These are phyloP conservation scores for Pyrocoelia pectoralis DNA, from an alignment of 2,888 invertebrate genomes.

Conservation along the genomic window DNA sequence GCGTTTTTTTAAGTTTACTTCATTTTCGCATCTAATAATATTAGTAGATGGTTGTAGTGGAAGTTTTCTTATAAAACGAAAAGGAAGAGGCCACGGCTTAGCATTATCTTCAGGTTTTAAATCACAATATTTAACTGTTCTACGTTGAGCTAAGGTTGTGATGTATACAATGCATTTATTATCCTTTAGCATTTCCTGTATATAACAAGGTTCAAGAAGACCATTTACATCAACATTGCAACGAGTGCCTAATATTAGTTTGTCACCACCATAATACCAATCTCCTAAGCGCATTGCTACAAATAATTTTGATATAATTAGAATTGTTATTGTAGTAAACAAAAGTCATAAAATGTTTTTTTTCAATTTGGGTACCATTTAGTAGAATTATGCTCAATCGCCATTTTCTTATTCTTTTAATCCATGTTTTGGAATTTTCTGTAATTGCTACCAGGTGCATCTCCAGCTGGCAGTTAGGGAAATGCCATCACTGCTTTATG, in stretches of 20 bases:
- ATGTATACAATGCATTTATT: slow-evolving; percentile 81
- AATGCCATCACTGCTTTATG: too few species aligned
- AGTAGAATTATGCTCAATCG: too few species aligned
- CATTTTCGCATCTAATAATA: slow-evolving; percentile 43
- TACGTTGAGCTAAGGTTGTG: slow-evolving; percentile 81
- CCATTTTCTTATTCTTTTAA: too few species aligned
- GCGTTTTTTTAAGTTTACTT: slow-evolving; percentile 44
- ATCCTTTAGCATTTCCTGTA: slow-evolving; percentile 74
- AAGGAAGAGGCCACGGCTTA: slow-evolving; percentile 74
- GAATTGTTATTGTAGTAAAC: background rate
- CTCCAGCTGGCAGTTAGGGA: too few species aligned
- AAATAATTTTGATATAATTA: slow-evolving; percentile 26
- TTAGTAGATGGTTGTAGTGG: slow-evolving; percentile 10
- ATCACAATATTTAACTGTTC: slow-evolving; percentile 69
- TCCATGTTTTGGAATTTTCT: too few species aligned
- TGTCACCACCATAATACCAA: slow-evolving; percentile 62
- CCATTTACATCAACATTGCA: slow-evolving; percentile 71
- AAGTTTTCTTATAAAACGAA: slow-evolving; percentile 56
- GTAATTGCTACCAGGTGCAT: too few species aligned
- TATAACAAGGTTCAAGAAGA: slow-evolving; percentile 70
- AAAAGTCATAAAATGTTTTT: too few species aligned
- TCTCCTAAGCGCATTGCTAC: slow-evolving; percentile 57
- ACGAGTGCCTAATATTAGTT: slow-evolving; percentile 79
- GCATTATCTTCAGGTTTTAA: slow-evolving; percentile 73
- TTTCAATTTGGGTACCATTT: too few species aligned